Evolutionary conservation across 2,797 vertebrate genomes (phyloP).

Genomic region (Threskiornis aethiopicus): DNA sequence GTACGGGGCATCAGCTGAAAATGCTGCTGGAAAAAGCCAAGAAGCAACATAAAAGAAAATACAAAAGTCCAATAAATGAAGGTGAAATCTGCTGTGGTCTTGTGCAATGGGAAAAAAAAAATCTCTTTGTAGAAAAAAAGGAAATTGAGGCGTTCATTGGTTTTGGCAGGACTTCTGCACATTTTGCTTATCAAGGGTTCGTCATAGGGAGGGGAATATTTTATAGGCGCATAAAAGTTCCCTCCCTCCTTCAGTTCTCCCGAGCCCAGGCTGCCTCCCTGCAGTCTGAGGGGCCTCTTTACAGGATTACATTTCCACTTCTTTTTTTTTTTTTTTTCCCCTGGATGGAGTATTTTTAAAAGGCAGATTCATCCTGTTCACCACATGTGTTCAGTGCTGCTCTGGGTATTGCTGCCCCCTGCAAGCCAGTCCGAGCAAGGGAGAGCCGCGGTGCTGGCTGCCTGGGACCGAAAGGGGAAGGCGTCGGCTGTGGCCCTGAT

Average conservation of each 20-base stretch:
- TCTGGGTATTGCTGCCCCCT: background rate
- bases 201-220: background rate
- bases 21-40: background rate
- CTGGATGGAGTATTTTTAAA: background rate
- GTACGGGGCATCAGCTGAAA: background rate
- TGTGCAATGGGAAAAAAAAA: background rate
- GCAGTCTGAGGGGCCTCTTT: background rate
- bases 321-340: too few relatives aligned
- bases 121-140: background rate
- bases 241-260: background rate
- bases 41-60: background rate
- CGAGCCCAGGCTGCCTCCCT: fast-evolving
- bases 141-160: background rate
- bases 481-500: background rate
- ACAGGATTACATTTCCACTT: background rate
- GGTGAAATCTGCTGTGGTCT: background rate
- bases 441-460: fast-evolving
- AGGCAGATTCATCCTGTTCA: background rate
- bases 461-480: background rate
- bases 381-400: fast-evolving
- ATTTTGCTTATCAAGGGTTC: background rate
- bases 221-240: background rate
- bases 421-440: background rate
- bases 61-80: background rate
- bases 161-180: background rate